Percentiles rank a stretch among this genome's conserved stretches.
These are phyloP conservation scores for Panurus biarmicus DNA, from an alignment of 2,113 vertebrate genomes.

Conservation along the genomic window DNA sequence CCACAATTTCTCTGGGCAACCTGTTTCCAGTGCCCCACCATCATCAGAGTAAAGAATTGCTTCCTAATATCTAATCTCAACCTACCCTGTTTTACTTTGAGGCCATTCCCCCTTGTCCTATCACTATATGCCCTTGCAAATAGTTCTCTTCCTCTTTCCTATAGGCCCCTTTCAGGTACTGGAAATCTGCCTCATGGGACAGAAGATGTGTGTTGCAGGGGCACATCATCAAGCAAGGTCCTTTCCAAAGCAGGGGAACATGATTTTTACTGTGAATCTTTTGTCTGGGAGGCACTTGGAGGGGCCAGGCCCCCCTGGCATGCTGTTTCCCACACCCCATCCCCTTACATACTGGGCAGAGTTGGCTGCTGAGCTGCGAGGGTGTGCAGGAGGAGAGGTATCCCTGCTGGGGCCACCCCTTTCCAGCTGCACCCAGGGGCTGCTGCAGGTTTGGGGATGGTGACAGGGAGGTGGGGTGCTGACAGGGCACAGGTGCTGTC, in stretches of 20 bases:
- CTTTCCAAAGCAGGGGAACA: not conserved
- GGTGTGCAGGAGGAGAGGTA: accelerated
- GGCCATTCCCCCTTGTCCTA: not conserved
- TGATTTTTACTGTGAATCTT: not conserved
- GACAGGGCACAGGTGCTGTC: not conserved
- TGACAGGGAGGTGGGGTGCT: not conserved
- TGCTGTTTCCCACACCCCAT: not conserved
- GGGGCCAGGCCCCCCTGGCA: no score
- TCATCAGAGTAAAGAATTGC: not conserved
- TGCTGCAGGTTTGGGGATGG: not conserved
- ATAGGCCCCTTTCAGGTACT: not conserved
- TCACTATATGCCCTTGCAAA: not conserved
- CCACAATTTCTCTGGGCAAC: not conserved
- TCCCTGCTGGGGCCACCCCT: not conserved
- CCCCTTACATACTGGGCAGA: not conserved
- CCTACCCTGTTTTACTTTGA: not conserved
- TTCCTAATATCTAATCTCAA: not conserved
- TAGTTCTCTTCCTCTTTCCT: not conserved
- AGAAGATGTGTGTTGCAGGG: accelerated
- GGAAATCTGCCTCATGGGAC: not conserved
- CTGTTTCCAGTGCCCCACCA: not conserved
- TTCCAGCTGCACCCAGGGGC: not conserved
- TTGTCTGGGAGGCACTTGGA: not conserved
- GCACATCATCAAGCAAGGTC: accelerated
- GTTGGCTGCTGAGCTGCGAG: not conserved